phyloP scores from a whole-genome alignment of 2,888 invertebrate species.

The Pachliopta kotzebuea region DNA sequence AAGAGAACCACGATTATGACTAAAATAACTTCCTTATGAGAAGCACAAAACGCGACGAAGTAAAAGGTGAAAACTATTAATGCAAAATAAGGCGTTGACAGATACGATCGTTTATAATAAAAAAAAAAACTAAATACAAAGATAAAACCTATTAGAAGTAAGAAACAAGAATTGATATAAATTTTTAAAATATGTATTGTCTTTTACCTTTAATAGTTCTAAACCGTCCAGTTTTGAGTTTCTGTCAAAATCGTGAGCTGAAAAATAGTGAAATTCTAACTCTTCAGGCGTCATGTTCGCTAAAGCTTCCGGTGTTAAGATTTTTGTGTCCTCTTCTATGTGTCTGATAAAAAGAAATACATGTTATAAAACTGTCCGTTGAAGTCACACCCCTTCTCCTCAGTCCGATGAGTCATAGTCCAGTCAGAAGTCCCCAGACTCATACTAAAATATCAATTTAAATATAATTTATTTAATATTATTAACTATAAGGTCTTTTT shows the following conservation, averaged over 20 bases:
- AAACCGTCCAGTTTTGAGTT: conserved; percentile 94
- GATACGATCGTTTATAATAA: too few species aligned
- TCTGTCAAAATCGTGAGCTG: conserved; percentile 93
- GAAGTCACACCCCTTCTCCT: too few species aligned
- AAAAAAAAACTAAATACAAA: too few species aligned
- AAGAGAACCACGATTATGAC: too few species aligned
- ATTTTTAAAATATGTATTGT: not conserved
- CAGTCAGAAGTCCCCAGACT: too few species aligned
- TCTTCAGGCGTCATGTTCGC: conserved; percentile 91
- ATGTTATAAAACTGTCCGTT: not conserved
- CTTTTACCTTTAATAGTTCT: conserved; percentile 86
- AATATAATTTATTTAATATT: conserved; percentile 5
- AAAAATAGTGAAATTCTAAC: conserved; percentile 91
- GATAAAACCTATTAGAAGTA: too few species aligned
- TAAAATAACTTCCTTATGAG: too few species aligned
- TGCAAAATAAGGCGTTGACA: too few species aligned
- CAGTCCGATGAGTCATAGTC: too few species aligned
- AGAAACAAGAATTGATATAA: not conserved
- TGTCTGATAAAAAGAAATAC: conserved; percentile 77
- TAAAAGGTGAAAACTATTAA: too few species aligned
- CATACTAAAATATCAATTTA: too few species aligned
- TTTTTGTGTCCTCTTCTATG: conserved; percentile 87
- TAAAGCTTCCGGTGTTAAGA: conserved; percentile 82
- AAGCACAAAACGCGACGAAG: too few species aligned
- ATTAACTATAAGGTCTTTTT: not conserved